These are phyloP conservation scores for Deilephila elpenor DNA, from an alignment of 2,888 invertebrate species.

Conservation along the genomic window DNA sequence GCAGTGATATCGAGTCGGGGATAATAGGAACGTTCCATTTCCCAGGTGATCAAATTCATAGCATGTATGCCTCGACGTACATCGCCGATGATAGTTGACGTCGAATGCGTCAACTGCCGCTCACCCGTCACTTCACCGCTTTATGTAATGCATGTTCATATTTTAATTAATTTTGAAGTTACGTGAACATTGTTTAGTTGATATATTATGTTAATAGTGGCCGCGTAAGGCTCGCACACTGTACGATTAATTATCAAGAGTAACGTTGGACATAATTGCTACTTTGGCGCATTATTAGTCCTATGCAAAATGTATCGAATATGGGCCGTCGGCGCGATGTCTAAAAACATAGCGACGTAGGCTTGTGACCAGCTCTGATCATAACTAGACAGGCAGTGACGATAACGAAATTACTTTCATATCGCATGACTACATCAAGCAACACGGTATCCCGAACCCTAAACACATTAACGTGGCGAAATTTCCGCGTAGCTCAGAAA, in stretches of 20 bases:
- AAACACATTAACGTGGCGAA: background rate
- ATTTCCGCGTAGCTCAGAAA: background rate
- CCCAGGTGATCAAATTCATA: conserved; percentile 5
- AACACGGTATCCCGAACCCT: background rate
- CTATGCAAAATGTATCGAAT: no score
- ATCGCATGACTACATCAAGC: background rate
- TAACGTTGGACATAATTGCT: background rate
- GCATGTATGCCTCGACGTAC: background rate
- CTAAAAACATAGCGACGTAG: background rate
- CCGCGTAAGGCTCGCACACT: background rate
- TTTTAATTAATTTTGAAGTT: conserved; percentile 13
- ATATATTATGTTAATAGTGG: background rate
- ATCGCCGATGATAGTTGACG: background rate
- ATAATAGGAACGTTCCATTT: conserved; percentile 3
- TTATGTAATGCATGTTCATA: conserved; percentile 18
- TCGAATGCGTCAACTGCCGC: background rate
- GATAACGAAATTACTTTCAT: background rate
- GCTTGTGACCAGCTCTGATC: background rate
- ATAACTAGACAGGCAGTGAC: background rate
- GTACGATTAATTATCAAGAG: conserved; percentile 1
- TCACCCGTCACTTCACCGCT: background rate
- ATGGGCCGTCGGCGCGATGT: no score
- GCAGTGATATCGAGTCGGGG: background rate
- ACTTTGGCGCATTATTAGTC: no score
- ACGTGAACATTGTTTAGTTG: background rate